Conservation (phyloP, 2,797 vertebrate genomes). For the Tapirus indicus region DNA sequence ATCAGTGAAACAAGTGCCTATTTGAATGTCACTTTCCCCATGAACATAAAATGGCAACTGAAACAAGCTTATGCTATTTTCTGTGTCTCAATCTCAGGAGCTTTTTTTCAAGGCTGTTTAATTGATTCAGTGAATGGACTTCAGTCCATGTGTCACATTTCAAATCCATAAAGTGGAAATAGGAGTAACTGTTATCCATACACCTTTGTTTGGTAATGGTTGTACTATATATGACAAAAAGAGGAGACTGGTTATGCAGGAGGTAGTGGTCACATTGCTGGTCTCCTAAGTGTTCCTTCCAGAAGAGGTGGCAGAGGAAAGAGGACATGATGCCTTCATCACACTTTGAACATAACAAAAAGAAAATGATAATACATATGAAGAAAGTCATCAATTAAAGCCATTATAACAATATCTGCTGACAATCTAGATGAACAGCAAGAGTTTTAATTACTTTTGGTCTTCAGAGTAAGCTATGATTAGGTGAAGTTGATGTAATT, state of each 20-base stretch:
- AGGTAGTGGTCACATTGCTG: background rate
- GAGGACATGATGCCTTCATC: background rate
- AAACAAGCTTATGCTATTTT: constrained; percentile 55
- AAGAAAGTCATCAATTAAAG: background rate
- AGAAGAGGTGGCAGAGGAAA: background rate
- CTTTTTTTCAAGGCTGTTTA: constrained; percentile 39
- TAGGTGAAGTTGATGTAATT: background rate
- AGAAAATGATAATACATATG: background rate
- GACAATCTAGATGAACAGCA: background rate
- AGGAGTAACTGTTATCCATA: background rate
- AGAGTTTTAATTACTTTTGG: background rate
- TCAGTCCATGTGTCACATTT: background rate
- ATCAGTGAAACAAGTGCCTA: background rate
- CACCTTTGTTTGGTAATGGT: background rate
- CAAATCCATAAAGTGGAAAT: background rate
- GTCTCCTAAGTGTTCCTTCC: background rate
- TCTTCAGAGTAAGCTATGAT: background rate
- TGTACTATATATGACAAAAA: background rate
- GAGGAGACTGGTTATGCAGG: background rate
- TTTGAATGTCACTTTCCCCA: constrained; percentile 15
- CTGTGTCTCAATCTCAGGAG: background rate
- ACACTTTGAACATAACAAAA: background rate
- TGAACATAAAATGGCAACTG: constrained; percentile 8
- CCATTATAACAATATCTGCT: background rate
- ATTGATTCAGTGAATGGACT: background rate